Percentiles rank a stretch among this genome's conserved stretches.
Evolutionary conservation across 2,113 vertebrate species (phyloP).

Genomic region (Numida meleagris): DNA sequence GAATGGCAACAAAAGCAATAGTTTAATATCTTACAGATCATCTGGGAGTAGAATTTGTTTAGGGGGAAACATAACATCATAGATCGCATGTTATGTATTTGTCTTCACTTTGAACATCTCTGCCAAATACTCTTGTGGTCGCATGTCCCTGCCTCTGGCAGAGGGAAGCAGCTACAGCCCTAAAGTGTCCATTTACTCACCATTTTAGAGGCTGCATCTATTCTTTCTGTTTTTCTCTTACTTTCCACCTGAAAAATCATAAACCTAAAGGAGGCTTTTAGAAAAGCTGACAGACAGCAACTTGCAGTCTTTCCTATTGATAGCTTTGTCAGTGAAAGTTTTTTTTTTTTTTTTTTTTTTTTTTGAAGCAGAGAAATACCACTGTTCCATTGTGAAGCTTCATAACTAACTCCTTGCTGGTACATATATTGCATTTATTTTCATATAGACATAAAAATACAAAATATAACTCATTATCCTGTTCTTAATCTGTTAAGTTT

Average conservation of each 20-base stretch:
- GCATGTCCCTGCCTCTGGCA: background rate
- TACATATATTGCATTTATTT: background rate
- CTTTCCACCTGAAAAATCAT: background rate
- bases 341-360: no score
- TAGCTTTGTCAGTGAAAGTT: background rate
- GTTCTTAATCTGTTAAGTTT: background rate
- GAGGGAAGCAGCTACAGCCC: constrained; percentile 22
- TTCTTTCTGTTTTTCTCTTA: background rate
- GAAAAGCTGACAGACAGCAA: background rate
- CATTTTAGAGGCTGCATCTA: background rate
- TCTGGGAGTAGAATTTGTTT: constrained; percentile 51
- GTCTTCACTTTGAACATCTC: background rate
- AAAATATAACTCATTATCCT: background rate
- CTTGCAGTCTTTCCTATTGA: background rate
- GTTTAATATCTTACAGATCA: constrained; percentile 41
- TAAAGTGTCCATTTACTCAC: constrained; percentile 33
- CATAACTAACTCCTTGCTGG: background rate
- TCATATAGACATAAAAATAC: background rate
- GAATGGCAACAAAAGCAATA: constrained; percentile 42
- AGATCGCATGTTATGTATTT: background rate
- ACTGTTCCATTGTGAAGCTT: background rate
- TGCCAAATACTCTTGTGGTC: constrained; percentile 10
- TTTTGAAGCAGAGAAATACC: background rate
- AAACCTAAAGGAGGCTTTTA: background rate
- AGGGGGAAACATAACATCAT: background rate